A percentile compares a stretch with the other conserved stretches of the same genome.
These are phyloP conservation scores for Aphelenchoides fujianensis DNA, from an alignment of 1,140 invertebrate species.

Conservation along the genomic window DNA sequence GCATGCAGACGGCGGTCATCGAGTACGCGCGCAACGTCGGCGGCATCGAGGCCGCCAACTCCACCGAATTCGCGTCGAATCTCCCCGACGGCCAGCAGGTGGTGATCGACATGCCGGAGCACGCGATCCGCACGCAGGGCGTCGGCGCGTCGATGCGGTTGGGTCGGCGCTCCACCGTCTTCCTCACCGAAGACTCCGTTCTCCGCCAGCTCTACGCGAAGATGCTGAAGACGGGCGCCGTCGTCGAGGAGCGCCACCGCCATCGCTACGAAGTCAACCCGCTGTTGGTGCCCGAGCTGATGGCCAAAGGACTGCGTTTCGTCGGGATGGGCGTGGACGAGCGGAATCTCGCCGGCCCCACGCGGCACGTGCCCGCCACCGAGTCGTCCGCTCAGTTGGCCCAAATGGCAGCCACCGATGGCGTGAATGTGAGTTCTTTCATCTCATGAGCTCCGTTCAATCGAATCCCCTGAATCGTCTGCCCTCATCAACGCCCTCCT, in stretches of 20 bases:
- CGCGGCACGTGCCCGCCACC: constrained; percentile 33
- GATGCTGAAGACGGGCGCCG: constrained; percentile 65
- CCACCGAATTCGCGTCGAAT: constrained; percentile 77
- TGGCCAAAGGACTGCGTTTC: constrained; percentile 81
- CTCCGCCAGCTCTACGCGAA: constrained; percentile 37
- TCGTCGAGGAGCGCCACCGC: constrained; percentile 89
- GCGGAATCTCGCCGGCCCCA: constrained; percentile 23
- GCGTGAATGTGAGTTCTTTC: not conserved
- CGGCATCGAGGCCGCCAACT: constrained; percentile 75
- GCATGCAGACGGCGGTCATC: constrained; percentile 91
- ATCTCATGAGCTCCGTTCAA: too few relatives aligned
- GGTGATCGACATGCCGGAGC: constrained; percentile 97
- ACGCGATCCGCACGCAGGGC: constrained; percentile 73
- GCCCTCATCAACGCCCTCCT: too few relatives aligned
- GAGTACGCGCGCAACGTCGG: constrained; percentile 89
- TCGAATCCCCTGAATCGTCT: too few relatives aligned
- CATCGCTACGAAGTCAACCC: constrained; percentile 83
- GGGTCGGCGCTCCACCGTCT: constrained; percentile 82
- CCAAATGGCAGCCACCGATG: constrained; percentile 37
- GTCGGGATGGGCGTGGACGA: constrained; percentile 73
- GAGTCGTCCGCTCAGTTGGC: constrained; percentile 49
- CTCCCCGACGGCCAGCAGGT: constrained; percentile 64
- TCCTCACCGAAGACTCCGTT: constrained; percentile 65
- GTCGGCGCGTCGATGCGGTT: constrained; percentile 97
- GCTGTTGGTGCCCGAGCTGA: constrained; percentile 74